Conservation (phyloP, 1,140 invertebrate species). For the Saccostrea glomerata region DNA sequence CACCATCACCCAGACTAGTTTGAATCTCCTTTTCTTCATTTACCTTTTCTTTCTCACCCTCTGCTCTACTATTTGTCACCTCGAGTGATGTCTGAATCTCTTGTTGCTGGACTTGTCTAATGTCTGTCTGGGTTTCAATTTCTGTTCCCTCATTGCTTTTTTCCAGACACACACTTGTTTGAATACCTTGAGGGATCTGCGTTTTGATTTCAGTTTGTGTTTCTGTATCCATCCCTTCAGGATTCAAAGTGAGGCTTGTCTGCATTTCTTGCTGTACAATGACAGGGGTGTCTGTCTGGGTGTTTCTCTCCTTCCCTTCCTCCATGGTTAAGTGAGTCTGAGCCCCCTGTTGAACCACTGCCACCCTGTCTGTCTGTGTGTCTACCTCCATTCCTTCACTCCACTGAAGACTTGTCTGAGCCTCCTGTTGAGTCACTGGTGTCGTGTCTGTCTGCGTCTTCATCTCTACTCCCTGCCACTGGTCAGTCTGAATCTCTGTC, state of each 20-base stretch:
- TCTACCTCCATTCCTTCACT: conserved; percentile 28
- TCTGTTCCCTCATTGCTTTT: conserved; percentile 19
- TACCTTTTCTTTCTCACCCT: not conserved
- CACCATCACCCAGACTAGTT: not conserved
- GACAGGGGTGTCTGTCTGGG: conserved; percentile 34
- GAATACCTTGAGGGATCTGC: conserved; percentile 39
- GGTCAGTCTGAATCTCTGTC: conserved; percentile 42
- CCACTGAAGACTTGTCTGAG: conserved; percentile 28
- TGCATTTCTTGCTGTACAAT: conserved; percentile 43
- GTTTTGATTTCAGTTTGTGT: conserved; percentile 44
- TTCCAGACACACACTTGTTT: conserved; percentile 26
- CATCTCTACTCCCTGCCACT: conserved; percentile 34
- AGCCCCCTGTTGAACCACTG: conserved; percentile 19
- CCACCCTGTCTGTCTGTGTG: conserved; percentile 44
- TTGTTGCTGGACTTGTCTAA: conserved; percentile 29
- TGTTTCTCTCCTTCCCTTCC: conserved; percentile 18
- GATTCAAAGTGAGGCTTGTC: not conserved
- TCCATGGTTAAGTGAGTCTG: conserved; percentile 35
- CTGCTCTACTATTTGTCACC: conserved; percentile 12
- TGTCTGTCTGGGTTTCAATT: conserved; percentile 32
- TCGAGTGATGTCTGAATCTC: conserved; percentile 23
- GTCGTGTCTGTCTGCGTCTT: conserved; percentile 48
- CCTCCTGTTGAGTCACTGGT: conserved; percentile 21
- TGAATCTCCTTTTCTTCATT: conserved; percentile 31
- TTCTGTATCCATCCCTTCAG: conserved; percentile 5